Evolutionary conservation across 2,113 vertebrate genomes (phyloP).

Genomic region (Pelodiscus sinensis): DNA sequence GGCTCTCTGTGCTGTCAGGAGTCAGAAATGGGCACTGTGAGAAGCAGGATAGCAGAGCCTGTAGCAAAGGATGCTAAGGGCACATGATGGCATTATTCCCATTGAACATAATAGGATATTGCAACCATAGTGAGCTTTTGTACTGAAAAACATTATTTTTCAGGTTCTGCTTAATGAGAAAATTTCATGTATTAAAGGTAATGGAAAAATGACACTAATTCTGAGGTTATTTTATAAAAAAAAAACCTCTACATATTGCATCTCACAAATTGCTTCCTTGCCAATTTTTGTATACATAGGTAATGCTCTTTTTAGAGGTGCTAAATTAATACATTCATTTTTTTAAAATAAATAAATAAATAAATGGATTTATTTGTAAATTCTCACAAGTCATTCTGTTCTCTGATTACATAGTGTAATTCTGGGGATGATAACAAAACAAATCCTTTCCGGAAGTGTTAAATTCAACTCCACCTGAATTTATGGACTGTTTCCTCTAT

Average conservation of each 20-base stretch:
- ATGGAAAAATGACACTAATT: background rate
- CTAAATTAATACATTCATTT: background rate
- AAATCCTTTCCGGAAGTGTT: background rate
- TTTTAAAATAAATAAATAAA: background rate
- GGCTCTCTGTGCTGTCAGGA: background rate
- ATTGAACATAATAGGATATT: background rate
- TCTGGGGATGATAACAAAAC: background rate
- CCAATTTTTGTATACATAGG: background rate
- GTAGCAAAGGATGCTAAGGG: accelerated
- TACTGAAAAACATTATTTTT: accelerated
- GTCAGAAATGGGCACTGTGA: background rate
- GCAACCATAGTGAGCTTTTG: background rate
- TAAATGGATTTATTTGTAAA: background rate
- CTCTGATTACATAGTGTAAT: background rate
- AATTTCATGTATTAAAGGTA: background rate
- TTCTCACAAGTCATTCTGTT: background rate
- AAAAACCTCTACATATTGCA: accelerated
- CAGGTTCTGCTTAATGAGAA: background rate
- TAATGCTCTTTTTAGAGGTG: background rate
- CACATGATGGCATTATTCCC: background rate
- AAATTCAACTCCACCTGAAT: background rate
- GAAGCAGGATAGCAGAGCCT: accelerated
- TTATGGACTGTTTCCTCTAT: background rate
- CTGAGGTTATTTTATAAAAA: background rate
- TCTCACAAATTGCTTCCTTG: background rate